Base-by-base conservation (phyloP, 2,113 vertebrate species). In the Poecile atricapillus region DNA sequence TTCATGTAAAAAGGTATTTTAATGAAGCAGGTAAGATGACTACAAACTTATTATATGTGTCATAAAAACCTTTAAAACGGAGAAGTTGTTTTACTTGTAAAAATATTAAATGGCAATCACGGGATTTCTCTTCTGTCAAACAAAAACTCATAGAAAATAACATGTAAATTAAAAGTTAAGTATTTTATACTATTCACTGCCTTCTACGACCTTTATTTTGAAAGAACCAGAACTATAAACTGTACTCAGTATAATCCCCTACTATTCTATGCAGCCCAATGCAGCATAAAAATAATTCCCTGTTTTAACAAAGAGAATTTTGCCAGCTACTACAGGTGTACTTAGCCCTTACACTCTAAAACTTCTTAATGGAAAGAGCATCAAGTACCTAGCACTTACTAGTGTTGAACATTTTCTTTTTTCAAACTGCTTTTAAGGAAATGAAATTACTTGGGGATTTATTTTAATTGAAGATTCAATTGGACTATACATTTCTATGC, bases 391-490 rank as follows among this genome's bases (percentile, higher is more conserved):
- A 87, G 46, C 81, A 87, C 20, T 95, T 96, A 81, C 30, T 89
- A 85, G 41, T 71, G 80, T 58, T 90, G 64, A 91, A 85, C 47
- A 64, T 67, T 90, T 91, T 67, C 56, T 80, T 63, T 71, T 96
- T 91, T 90, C 70, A 87, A 97, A 97, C 39, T 82, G 91, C 81
- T 97, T 95, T 96, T 93, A 97, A 98, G 96, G 70, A 97, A 97
- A 98, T 96, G 47, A 97, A 98, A 97, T 98, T 98, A 98, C 81
- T 93, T 77, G 52, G 52, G 80, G 84, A 97, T 97, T 98, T 97
- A 95, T 97, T 97, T 97, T 98, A 98, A 97, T 87, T 97, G 97
- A 96, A 97, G 81, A 97, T 95, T 98, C 94, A 97, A 97, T 96
- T 96, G 84, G 86, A 88, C 91, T 95, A 97, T 94, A 96, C 79